Conservation (phyloP, 1,140 invertebrate species). For the Panagrolaimus sp. region DNA sequence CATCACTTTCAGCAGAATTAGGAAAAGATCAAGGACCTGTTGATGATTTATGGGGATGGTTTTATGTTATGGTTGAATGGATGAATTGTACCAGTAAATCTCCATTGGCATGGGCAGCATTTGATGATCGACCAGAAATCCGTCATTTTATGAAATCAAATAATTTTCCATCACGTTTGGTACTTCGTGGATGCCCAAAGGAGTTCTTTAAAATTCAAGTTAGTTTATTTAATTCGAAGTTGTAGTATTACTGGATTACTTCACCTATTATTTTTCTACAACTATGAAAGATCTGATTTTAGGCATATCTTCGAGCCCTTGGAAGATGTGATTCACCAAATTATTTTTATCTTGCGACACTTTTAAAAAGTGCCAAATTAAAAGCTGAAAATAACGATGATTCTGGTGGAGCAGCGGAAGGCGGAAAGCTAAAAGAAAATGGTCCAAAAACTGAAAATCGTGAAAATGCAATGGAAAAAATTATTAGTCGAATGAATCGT, state of each 20-base stretch:
- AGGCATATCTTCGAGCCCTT: not conserved
- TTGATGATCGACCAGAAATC: conserved; percentile 7
- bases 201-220: conserved; percentile 15
- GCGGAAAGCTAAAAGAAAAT: not conserved
- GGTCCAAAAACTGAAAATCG: not conserved
- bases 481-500: not conserved
- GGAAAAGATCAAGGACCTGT: not conserved
- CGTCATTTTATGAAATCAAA: conserved; percentile 8
- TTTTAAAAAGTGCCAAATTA: not conserved
- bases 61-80: conserved; percentile 16
- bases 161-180: not conserved
- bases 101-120: not conserved
- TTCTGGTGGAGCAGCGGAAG: not conserved
- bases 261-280: not conserved
- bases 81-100: not conserved
- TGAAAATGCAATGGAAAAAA: conserved; percentile 5
- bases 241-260: not conserved
- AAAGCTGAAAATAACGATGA: not conserved
- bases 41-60: conserved; percentile 10
- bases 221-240: not conserved
- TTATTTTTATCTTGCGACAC: not conserved
- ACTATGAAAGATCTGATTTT: not conserved
- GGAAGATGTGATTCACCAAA: not conserved
- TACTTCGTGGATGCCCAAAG: not conserved
- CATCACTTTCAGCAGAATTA: conserved; percentile 1